phyloP scores from a whole-genome alignment of 2,797 vertebrate species.

The Spatula versicolor region DNA sequence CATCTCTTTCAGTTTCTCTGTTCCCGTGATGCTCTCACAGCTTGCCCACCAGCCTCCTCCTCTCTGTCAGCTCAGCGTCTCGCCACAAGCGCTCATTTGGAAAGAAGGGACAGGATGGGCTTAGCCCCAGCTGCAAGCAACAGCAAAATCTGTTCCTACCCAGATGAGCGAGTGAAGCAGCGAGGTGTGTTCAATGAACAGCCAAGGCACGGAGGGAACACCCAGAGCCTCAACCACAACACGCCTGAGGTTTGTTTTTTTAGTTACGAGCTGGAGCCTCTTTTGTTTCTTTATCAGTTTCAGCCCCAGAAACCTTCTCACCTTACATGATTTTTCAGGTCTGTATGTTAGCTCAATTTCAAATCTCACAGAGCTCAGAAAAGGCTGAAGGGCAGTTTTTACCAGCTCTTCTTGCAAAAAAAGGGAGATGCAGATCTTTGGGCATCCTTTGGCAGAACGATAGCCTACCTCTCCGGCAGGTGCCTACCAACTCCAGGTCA shows the following conservation, averaged over 20 bases:
- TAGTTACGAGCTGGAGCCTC: not conserved
- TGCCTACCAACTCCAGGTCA: not conserved
- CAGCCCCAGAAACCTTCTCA: not conserved
- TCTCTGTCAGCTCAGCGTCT: not conserved
- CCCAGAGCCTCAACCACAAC: not conserved
- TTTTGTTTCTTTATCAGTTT: not conserved
- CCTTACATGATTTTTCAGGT: not conserved
- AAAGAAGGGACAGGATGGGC: not conserved
- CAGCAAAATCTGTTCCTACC: rapidly evolving
- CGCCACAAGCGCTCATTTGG: not conserved
- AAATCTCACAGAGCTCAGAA: not conserved
- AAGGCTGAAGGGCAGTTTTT: not conserved
- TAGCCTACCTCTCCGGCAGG: not conserved
- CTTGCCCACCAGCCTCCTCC: not conserved
- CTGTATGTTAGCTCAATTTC: not conserved
- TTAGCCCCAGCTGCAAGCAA: not conserved
- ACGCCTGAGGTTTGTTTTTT: not conserved
- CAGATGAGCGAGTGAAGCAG: not conserved
- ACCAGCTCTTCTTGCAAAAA: not conserved
- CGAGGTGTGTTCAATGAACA: not conserved
- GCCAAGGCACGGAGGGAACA: not conserved
- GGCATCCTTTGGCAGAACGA: not conserved
- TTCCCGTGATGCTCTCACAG: not conserved
- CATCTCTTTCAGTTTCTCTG: not conserved
- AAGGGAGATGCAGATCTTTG: not conserved